Conservation (phyloP, 2,113 vertebrate species). For the Nettapus auritus region DNA sequence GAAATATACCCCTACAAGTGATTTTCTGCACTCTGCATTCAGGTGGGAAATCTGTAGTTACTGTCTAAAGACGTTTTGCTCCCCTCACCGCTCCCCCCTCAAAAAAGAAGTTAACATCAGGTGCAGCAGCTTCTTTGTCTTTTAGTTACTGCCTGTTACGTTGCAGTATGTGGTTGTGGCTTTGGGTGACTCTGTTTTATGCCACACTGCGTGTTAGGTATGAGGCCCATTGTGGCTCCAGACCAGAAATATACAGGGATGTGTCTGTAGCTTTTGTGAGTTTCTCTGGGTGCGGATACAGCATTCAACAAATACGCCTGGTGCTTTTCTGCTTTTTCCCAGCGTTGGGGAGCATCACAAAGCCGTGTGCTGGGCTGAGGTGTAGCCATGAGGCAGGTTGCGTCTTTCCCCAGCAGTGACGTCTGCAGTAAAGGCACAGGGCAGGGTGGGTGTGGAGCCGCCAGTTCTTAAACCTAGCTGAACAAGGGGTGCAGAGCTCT, state of each 20-base stretch:
- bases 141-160: not conserved
- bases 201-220: not conserved
- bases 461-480: not conserved
- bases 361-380: too few species aligned
- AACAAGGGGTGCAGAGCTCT: not conserved
- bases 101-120: not conserved
- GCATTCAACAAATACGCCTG: not conserved
- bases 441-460: not conserved
- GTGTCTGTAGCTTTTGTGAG: not conserved
- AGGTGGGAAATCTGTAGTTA: not conserved
- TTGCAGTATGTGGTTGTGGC: not conserved
- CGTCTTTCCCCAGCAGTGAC: not conserved
- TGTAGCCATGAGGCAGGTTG: not conserved
- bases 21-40: not conserved
- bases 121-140: not conserved
- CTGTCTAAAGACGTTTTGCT: not conserved
- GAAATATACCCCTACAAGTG: not conserved
- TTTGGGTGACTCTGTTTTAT: not conserved
- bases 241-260: not conserved
- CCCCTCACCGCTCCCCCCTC: not conserved
- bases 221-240: accelerated
- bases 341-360: not conserved
- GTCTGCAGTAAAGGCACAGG: not conserved
- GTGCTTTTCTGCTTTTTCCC: not conserved
- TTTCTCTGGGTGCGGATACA: not conserved